phyloP scores from a whole-genome alignment of 2,888 invertebrate genomes.

The Drosophila phalerata region DNA sequence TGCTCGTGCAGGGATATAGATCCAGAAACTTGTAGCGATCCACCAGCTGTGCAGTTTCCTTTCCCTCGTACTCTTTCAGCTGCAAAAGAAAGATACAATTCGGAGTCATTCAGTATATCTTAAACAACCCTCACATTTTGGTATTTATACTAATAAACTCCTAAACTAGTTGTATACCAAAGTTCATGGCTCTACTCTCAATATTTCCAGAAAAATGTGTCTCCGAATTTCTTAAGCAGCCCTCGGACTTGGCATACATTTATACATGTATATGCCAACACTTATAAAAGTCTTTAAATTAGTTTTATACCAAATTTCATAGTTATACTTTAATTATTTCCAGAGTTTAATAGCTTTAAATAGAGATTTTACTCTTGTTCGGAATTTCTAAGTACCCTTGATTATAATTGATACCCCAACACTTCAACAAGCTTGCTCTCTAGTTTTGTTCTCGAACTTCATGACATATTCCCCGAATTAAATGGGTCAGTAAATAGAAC shows the following conservation, averaged over 20 bases:
- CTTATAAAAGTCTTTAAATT: neutral
- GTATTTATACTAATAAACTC: too few species aligned
- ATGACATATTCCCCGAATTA: neutral
- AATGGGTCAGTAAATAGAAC: neutral
- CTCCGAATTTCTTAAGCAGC: neutral
- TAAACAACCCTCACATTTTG: neutral
- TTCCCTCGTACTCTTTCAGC: slow-evolving; percentile 98
- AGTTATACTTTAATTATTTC: neutral
- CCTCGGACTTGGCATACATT: neutral
- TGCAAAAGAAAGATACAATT: slow-evolving; percentile 76
- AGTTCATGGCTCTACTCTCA: neutral
- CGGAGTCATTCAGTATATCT: neutral
- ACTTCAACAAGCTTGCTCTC: too few species aligned
- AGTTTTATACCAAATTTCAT: neutral
- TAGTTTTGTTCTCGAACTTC: too few species aligned
- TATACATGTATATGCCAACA: neutral
- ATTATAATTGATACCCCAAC: too few species aligned
- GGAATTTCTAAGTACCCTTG: too few species aligned
- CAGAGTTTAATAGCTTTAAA: neutral
- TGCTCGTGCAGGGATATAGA: slow-evolving; percentile 95
- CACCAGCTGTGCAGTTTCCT: slow-evolving; percentile 98
- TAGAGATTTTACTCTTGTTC: neutral
- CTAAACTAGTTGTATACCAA: neutral
- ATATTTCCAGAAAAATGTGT: neutral
- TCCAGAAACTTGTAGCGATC: slow-evolving; percentile 98